A percentile compares a stretch with the other conserved stretches of the same genome.
These are phyloP conservation scores for Halocynthia aurantium DNA, from an alignment of 23 tunicate species.

Conservation along the genomic window DNA sequence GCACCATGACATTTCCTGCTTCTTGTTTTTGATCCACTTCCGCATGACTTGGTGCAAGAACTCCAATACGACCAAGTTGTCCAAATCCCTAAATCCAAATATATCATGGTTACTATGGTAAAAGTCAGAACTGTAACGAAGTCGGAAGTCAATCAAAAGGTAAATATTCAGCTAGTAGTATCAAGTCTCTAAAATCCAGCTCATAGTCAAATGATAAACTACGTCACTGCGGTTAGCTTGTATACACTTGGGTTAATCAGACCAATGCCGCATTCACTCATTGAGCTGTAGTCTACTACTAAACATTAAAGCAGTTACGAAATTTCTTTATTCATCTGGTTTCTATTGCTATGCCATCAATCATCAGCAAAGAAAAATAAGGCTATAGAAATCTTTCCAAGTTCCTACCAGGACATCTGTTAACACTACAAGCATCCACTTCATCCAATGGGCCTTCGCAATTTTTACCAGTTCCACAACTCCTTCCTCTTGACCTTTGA, in stretches of 20 bases:
- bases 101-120: no score
- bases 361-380: not conserved
- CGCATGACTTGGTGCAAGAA: constrained; percentile 3
- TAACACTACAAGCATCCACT: not conserved
- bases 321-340: not conserved
- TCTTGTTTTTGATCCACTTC: not conserved
- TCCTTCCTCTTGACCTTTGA: not conserved
- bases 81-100: no score
- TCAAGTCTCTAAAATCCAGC: no score
- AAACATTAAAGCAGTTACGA: no score
- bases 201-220: no score
- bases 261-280: no score
- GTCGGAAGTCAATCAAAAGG: no score
- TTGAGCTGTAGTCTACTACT: not conserved
- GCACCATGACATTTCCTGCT: no score
- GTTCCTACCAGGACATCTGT: constrained; percentile 20
- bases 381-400: not conserved
- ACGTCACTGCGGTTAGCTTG: no score
- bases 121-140: no score
- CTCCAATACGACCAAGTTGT: not conserved
- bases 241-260: no score
- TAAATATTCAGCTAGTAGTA: no score
- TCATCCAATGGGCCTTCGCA: constrained; percentile 13
- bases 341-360: not conserved
- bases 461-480: constrained; percentile 21